Conservation (phyloP, 1,140 invertebrate species). For the Apolygus lucorum region DNA sequence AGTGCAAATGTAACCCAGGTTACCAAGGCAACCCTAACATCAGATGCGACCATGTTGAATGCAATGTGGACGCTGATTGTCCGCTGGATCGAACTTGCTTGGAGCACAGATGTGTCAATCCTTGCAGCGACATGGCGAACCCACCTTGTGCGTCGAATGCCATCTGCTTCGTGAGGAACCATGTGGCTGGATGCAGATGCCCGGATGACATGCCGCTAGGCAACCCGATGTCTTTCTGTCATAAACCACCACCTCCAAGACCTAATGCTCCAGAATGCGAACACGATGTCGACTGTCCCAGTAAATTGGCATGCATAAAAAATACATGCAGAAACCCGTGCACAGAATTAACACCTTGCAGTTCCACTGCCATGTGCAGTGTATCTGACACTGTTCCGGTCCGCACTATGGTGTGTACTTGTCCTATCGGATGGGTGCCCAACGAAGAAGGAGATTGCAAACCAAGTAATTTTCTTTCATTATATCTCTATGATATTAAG, state of each 20-base stretch:
- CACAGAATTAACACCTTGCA: slow-evolving; percentile 59
- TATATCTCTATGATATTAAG: background rate
- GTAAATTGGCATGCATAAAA: slow-evolving; percentile 67
- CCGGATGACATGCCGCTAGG: slow-evolving; percentile 62
- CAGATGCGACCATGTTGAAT: slow-evolving; percentile 69
- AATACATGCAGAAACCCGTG: slow-evolving; percentile 72
- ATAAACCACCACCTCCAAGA: slow-evolving; percentile 42
- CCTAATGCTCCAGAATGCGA: slow-evolving; percentile 59
- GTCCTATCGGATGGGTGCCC: slow-evolving; percentile 70
- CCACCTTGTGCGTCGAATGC: slow-evolving; percentile 71
- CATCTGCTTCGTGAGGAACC: slow-evolving; percentile 65
- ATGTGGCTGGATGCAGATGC: slow-evolving; percentile 63
- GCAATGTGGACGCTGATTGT: slow-evolving; percentile 65
- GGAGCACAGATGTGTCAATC: slow-evolving; percentile 61
- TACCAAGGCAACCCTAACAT: slow-evolving; percentile 66
- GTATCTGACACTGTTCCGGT: slow-evolving; percentile 73
- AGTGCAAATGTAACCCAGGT: slow-evolving; percentile 63
- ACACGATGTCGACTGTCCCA: slow-evolving; percentile 68
- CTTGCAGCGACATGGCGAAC: slow-evolving; percentile 51
- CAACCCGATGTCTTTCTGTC: slow-evolving; percentile 68
- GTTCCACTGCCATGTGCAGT: slow-evolving; percentile 58
- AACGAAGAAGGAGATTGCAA: slow-evolving; percentile 65
- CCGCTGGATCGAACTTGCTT: slow-evolving; percentile 59
- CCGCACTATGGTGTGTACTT: slow-evolving; percentile 73
- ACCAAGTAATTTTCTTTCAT: slow-evolving; percentile 39